phyloP scores from a whole-genome alignment of 92 coral and sea anemone genomes.

The Bergia puertoricense region DNA sequence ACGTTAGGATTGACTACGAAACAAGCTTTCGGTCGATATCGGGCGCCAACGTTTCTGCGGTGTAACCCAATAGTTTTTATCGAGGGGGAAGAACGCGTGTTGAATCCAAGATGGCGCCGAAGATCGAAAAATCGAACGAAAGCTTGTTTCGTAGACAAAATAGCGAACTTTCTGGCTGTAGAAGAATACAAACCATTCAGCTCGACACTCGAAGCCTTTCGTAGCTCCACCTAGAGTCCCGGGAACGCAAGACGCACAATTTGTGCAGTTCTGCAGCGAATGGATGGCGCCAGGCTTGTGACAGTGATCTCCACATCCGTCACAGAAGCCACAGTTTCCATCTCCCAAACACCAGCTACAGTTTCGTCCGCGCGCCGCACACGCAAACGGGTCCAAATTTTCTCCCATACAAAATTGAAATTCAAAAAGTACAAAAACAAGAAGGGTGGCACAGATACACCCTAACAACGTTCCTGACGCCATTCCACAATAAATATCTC shows the following conservation, averaged over 20 bases:
- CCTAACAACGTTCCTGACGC: constrained; percentile 29
- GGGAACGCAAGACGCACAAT: constrained; percentile 96
- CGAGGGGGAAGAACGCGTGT: too few relatives aligned
- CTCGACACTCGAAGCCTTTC: constrained; percentile 88
- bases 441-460: not conserved
- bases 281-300: constrained; percentile 90
- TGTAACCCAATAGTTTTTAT: too few relatives aligned
- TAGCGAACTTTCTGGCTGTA: not conserved
- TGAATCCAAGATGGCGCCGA: too few relatives aligned
- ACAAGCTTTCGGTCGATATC: too few relatives aligned
- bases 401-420: constrained; percentile 32
- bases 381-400: constrained; percentile 40
- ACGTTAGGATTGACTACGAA: too few relatives aligned
- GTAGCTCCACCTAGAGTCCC: constrained; percentile 92
- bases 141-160: too few relatives aligned
- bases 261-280: constrained; percentile 85
- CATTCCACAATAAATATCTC: constrained; percentile 13
- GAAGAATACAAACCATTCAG: constrained; percentile 78
- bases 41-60: too few relatives aligned
- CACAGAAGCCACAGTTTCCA: constrained; percentile 98
- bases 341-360: constrained; percentile 96
- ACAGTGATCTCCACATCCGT: constrained; percentile 94
- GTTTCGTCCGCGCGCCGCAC: constrained; percentile 85
- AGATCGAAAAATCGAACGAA: too few relatives aligned
- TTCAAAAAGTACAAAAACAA: constrained; percentile 22